phyloP scores from a whole-genome alignment of 2,888 invertebrate species.

The Trachelus iudaicus region DNA sequence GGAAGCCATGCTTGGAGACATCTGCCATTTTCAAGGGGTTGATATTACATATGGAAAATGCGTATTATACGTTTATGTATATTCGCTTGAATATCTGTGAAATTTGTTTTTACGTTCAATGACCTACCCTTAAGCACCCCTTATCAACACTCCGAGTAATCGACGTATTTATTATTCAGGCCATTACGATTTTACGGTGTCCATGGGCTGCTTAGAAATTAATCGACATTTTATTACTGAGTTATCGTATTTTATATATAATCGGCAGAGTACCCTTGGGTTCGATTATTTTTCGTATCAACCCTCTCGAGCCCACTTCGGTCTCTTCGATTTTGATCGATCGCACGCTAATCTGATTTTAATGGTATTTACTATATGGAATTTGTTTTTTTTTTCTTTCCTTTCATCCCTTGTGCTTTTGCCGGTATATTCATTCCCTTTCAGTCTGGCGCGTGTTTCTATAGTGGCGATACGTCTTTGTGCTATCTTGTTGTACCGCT shows the following conservation, averaged over 20 bases:
- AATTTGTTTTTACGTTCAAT: neutral
- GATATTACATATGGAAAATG: neutral
- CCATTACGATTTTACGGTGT: neutral
- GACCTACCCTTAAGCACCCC: neutral
- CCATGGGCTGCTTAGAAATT: neutral
- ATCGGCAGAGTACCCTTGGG: neutral
- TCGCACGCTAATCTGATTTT: slow-evolving; percentile 21
- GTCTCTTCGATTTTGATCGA: slow-evolving; percentile 13
- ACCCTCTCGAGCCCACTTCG: slow-evolving; percentile 10
- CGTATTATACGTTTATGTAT: neutral
- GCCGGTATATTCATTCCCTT: neutral
- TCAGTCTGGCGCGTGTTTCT: neutral
- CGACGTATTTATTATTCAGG: neutral
- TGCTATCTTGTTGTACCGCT: neutral
- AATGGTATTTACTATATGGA: slow-evolving; percentile 11
- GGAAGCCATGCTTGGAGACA: neutral
- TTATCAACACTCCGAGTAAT: neutral
- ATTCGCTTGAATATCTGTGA: neutral
- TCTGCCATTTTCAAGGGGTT: neutral
- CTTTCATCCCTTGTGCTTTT: neutral
- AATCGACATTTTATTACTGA: neutral
- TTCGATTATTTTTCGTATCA: neutral
- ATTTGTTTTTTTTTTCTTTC: neutral
- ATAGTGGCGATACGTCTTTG: neutral
- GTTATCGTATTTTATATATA: neutral